Evolutionary conservation across 2,888 invertebrate species (phyloP), one percentile per base, ranked within the genome.

Genomic region (Ennomos quercinarius): DNA sequence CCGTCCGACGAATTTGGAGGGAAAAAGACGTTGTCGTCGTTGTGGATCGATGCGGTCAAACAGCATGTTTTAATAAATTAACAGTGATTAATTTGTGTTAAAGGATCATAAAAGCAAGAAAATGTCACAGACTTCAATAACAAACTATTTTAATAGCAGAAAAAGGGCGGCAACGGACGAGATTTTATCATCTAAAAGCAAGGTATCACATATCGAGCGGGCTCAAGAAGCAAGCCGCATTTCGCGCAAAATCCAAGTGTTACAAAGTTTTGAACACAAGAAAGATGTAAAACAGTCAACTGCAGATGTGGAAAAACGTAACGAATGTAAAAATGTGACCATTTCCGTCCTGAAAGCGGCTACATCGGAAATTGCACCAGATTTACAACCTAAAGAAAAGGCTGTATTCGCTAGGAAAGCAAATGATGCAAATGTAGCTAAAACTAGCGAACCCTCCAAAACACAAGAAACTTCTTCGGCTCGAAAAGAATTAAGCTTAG

Each of bases 51-150:
- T 1, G 1, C 17, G 4, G 17, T 17, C 17, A 17, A 4, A 1
- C 4, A 1, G 17, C 1, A 4, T 17, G 1, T 17, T 17, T 2
- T 2, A 17, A 17, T 17, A 17, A 27, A 6, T 4, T 27, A 27
- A 27, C 6, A 27, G 27, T 27, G 5, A 27, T 6, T 27, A 27
- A 27, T 2, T 42, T 38, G 10, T n/a, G 10, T 17, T 8, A 11
- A 17, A 9, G 40, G 9, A 39, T 1, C 11, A 10, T 12, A 45
- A 34, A 41, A 5, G 6, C 27, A 38, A 46, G 52, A 75, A 38
- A 10, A 96, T 97, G 96, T 94, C 96, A 66, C 97, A 97, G 86
- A 95, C 96, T 72, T 95, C 95, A 50, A 94, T 97, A 59, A 95
- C 95, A 63, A 94, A 94, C 66, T 97, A 94, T 92, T 97, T 96